Base-by-base conservation (phyloP, 2,113 vertebrate species). In the Baryphthengus martii region DNA sequence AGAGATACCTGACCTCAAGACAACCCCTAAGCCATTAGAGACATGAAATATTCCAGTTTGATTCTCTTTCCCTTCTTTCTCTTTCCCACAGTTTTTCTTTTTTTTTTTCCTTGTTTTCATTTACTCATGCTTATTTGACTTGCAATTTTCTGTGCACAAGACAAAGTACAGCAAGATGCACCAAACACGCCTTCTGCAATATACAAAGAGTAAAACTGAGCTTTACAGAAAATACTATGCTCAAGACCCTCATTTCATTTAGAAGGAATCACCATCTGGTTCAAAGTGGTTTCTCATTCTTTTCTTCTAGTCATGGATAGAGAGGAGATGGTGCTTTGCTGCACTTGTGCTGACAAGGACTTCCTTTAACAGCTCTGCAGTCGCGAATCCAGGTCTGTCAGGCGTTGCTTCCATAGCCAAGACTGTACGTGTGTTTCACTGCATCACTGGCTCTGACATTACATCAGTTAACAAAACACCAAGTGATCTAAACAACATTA, bases 221-320 rank as follows among this genome's bases (percentile, higher is more conserved):
- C 94, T 79, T 71, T 73, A 93, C 0, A 44, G 74, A 72, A 89
- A 84, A 93, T 63, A 75, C 56, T 88, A 68, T 92, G 72, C 67
- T 74, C 42, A 58, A 70, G 59, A 90, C 23, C 44, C 58, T 88
- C 74, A 45, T 92, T 95, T 95, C 37, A 85, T 91, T 88, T 85
- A 89, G 87, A 88, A 95, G 37, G 84, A 96, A 92, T 82, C 61
- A 20, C 76, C 97, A 98, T 97, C 97, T 97, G 97, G 93, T 88
- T 61, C 76, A 89, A 93, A 96, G 96, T 9, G 61, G 87, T 96
- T 95, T 97, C 90, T 96, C n/a, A 63, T 91, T 96, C 95, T 93
- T 88, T 90, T 77, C 83, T 91, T 95, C 63, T 58, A 96, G 90
- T 94, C 86, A 95, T 26, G 53, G 74, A 94, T 4, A 20, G 63